Conservation (phyloP, 2,113 vertebrate species). For the Cettia cetti region DNA sequence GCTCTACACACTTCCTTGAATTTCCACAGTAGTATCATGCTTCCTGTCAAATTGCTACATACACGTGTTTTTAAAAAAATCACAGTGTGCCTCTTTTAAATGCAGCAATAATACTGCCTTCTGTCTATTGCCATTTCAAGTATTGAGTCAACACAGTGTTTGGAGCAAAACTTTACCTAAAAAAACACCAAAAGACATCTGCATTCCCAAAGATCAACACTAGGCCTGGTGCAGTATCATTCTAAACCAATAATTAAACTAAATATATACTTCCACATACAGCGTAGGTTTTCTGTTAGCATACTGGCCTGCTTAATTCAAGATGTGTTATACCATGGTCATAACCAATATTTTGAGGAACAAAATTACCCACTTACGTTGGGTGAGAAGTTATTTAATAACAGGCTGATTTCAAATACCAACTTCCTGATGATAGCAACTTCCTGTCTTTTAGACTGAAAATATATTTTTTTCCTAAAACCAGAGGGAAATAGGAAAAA, state of each 20-base stretch:
- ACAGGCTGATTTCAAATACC: background rate
- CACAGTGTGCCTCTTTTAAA: background rate
- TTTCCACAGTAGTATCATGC: background rate
- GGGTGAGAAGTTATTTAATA: background rate
- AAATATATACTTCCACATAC: background rate
- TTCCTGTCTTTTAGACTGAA: background rate
- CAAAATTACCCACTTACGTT: background rate
- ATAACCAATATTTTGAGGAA: background rate
- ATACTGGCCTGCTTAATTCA: background rate
- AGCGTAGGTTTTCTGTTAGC: background rate
- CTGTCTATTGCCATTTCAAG: background rate
- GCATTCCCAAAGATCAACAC: background rate
- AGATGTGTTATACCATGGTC: background rate
- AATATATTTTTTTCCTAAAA: background rate
- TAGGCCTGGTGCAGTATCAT: background rate
- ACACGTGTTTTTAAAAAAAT: background rate
- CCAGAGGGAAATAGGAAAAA: background rate
- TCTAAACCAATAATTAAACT: background rate
- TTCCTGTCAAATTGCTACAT: background rate
- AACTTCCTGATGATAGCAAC: background rate
- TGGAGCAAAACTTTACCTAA: background rate
- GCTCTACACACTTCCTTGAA: background rate
- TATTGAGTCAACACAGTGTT: background rate
- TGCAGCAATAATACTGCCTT: background rate
- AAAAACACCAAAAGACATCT: background rate